A percentile compares a stretch with the other conserved stretches of the same genome.
phyloP scores from a whole-genome alignment of 1,140 invertebrate genomes.

The Venturia canescens region DNA sequence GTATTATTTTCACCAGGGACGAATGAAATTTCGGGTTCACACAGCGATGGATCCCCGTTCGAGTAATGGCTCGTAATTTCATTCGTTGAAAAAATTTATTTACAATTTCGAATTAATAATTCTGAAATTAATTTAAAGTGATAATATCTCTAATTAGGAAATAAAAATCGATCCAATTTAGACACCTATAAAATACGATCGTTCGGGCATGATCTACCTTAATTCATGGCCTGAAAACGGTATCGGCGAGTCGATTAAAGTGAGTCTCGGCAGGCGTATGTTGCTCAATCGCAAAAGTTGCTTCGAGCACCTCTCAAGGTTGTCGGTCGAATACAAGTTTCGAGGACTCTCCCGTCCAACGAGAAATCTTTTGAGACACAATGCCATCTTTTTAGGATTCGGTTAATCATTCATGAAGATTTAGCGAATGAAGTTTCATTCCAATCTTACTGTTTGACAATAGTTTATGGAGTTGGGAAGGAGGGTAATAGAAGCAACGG shows the following conservation, averaged over 20 bases:
- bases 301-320: slow-evolving; percentile 18
- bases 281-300: slow-evolving; percentile 22
- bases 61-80: no score
- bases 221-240: neutral
- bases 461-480: neutral
- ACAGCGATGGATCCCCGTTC: no score
- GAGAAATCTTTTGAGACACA: neutral
- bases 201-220: no score
- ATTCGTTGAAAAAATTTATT: no score
- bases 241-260: neutral
- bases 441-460: neutral
- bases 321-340: slow-evolving; percentile 8
- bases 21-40: no score
- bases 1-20: no score
- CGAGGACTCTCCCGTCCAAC: slow-evolving; percentile 24
- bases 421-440: neutral
- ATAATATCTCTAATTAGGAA: no score
- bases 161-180: no score
- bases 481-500: slow-evolving; percentile 8
- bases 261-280: neutral
- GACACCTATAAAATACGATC: no score
- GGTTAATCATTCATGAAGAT: no score
- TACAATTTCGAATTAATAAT: no score
- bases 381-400: neutral
- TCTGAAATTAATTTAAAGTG: no score